Evolutionary conservation across 2,888 invertebrate genomes (phyloP).

Genomic region (Hirtodrosophila histrioides): DNA sequence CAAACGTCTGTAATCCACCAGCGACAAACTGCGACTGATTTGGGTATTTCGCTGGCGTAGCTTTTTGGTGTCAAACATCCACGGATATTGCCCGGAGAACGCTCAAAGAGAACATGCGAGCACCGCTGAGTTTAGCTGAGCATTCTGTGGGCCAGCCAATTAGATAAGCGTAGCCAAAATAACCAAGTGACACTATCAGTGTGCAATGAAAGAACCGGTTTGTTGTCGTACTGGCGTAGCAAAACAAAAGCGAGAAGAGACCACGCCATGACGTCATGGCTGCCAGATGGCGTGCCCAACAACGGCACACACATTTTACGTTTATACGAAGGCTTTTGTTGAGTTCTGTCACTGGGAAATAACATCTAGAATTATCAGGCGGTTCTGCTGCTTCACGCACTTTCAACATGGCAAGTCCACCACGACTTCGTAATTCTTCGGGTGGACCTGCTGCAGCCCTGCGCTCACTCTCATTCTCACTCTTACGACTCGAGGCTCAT

Average conservation of each 20-base stretch:
- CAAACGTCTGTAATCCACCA: slow-evolving; percentile 38
- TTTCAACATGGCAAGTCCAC: too few species aligned
- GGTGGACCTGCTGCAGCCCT: too few species aligned
- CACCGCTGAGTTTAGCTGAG: slow-evolving; percentile 41
- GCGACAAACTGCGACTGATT: slow-evolving; percentile 58
- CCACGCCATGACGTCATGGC: slow-evolving; percentile 56
- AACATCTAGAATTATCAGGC: too few species aligned
- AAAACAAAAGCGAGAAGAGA: slow-evolving; percentile 64
- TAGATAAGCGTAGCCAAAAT: slow-evolving; percentile 78
- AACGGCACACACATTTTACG: not conserved
- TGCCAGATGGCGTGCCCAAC: slow-evolving; percentile 13
- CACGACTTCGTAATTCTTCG: too few species aligned
- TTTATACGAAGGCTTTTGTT: not conserved
- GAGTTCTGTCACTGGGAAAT: too few species aligned
- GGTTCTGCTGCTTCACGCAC: too few species aligned
- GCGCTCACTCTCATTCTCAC: too few species aligned
- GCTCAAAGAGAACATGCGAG: slow-evolving; percentile 46
- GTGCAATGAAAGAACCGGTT: slow-evolving; percentile 60
- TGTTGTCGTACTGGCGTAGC: slow-evolving; percentile 62
- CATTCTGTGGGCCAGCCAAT: slow-evolving; percentile 31
- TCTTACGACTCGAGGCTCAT: too few species aligned
- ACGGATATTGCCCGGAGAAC: slow-evolving; percentile 14
- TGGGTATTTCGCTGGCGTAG: slow-evolving; percentile 9
- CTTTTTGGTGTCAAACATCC: slow-evolving; percentile 7
- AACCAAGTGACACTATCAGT: slow-evolving; percentile 66